These are phyloP conservation scores for Dorcus hopei DNA, from an alignment of 2,888 invertebrate genomes.

Conservation along the genomic window DNA sequence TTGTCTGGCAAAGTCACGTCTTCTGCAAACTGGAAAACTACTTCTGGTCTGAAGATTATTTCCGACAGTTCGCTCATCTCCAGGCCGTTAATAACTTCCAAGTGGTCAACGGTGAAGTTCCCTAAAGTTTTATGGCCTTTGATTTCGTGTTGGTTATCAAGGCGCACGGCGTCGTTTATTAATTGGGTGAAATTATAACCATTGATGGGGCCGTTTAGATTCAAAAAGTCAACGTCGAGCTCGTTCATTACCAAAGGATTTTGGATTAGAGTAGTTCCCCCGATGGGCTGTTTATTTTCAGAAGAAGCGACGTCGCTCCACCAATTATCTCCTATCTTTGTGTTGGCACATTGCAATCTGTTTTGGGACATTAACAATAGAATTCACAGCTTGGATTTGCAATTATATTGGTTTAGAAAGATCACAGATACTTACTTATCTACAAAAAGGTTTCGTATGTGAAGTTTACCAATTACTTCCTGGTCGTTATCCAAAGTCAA, in stretches of 20 bases:
- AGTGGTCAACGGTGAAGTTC: slow-evolving; percentile 32
- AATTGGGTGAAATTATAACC: slow-evolving; percentile 35
- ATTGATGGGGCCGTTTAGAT: slow-evolving; percentile 33
- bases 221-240: slow-evolving; percentile 1
- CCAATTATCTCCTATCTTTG: slow-evolving; percentile 26
- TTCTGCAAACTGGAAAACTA: slow-evolving; percentile 13
- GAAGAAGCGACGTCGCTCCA: slow-evolving; percentile 31
- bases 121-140: slow-evolving; percentile 36
- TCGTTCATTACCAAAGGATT: slow-evolving; percentile 1
- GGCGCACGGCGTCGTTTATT: slow-evolving; percentile 38
- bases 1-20: slow-evolving; percentile 21
- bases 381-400: too few species aligned
- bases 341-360: slow-evolving; percentile 17
- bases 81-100: slow-evolving; percentile 28
- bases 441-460: slow-evolving; percentile 41
- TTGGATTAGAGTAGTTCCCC: slow-evolving; percentile 28
- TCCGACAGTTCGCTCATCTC: slow-evolving; percentile 20
- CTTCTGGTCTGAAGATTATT: slow-evolving; percentile 18
- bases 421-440: slow-evolving; percentile 30
- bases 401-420: too few species aligned
- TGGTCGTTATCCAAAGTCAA: slow-evolving; percentile 50
- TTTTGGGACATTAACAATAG: too few species aligned
- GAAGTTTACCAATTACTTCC: slow-evolving; percentile 47
- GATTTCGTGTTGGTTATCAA: slow-evolving; percentile 22
- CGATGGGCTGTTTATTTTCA: slow-evolving; percentile 25